Evolutionary conservation across 1,140 invertebrate genomes (phyloP), one percentile per base, ranked within the genome.

Genomic region (Cryptotermes secundus): DNA sequence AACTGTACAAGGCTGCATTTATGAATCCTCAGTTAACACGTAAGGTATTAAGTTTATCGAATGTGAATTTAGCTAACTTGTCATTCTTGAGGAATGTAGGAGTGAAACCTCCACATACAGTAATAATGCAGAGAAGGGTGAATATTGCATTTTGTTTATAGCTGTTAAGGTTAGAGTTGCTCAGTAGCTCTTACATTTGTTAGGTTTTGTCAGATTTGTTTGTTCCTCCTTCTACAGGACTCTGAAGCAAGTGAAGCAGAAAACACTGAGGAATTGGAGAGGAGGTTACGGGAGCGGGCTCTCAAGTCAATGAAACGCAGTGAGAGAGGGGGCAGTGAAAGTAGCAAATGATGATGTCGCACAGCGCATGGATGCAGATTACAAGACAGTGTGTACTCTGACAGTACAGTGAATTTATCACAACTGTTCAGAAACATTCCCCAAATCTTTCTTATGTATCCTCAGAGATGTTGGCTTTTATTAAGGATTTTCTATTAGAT

Each of bases 211-310:
- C n/a, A n/a, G n/a, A n/a, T n/a, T n/a, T n/a, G 45, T 49, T 16
- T 49, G 16, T 49, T 49, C 22, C 16, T 14, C 45, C 14, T 49
- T 0, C 86, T 86, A 34, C 45, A 88, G 88, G 87, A 88, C 36
- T 88, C 88, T 22, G 92, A 93, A 85, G 90, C 90, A 35, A 92
- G 95, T 79, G 93, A 93, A 34, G 89, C 90, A 26, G 88, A 93
- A 79, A 94, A 93, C 87, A 59, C 82, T 22, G 96, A 97, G 87
- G 96, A 97, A 90, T 90, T 96, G 83, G 96, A 97, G 88, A 96
- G 95, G 88, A 96, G 95, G 89, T 91, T 97, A 86, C 92, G 96
- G n/a, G 96, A 97, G 89, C 94, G 96, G 87, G 96, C 96, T 49
- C 90, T 97, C 9, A 93, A 93, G 87, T 94, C 93, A 1, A 94